Evolutionary conservation across 2,113 vertebrate species (phyloP).

Genomic region (Mormyrus iriodes): DNA sequence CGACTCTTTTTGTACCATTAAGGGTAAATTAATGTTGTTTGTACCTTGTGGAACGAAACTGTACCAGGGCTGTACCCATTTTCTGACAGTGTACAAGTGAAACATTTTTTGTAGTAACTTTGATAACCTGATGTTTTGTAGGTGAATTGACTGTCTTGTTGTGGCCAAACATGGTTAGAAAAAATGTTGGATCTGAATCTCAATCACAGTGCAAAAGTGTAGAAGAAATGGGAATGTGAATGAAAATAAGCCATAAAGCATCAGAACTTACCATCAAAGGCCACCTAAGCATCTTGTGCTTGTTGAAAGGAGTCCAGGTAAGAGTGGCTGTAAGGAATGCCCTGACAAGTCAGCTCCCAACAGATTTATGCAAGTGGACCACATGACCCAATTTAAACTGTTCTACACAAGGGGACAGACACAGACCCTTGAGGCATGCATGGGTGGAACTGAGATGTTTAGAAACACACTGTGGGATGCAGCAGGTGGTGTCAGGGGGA

Average conservation of each 20-base stretch:
- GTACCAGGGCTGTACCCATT: not conserved
- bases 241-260: not conserved
- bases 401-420: not conserved
- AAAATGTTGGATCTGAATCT: not conserved
- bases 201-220: not conserved
- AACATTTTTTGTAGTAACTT: not conserved
- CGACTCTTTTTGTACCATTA: not conserved
- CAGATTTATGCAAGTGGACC: not conserved
- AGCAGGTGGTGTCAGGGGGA: not conserved
- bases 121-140: not conserved
- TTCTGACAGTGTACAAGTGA: not conserved
- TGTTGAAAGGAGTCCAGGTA: not conserved
- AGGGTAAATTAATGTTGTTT: not conserved
- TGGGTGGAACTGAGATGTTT: not conserved
- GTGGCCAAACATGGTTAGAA: not conserved
- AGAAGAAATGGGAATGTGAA: not conserved
- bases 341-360: not conserved
- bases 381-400: not conserved
- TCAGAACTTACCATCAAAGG: not conserved
- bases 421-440: not conserved
- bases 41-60: not conserved
- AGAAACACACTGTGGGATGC: not conserved
- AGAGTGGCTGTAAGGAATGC: not conserved
- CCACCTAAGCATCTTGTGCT: not conserved
- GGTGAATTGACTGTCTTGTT: not conserved